Base-by-base conservation (phyloP, 2,888 invertebrate species). In the Torymus texanus region DNA sequence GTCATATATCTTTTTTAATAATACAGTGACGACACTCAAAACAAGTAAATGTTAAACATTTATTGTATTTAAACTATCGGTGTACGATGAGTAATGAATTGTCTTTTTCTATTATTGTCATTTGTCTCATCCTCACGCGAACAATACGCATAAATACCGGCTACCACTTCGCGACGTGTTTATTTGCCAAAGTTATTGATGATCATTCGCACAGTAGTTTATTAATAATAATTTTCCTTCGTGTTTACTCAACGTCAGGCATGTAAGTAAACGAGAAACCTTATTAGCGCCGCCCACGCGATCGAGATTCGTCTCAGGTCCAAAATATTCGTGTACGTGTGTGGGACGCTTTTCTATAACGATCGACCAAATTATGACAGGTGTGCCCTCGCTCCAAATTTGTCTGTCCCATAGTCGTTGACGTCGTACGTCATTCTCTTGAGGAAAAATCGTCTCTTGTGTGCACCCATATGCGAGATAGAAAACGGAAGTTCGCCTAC, bases 321-420 rank as follows among this genome's bases (percentile, higher is more conserved):
- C 21, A 13, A 8, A 21, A 29, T 50, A 53, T 61, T 41, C 41
- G 41, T 55, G 71, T 66, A 29, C 24, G 4, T 16, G 65, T 41
- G 75, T 71, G 56, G 75, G 70, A 51, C 29, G 70, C 11, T 68
- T 67, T 65, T 29, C 53, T 51, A 53, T 18, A 68, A 55, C 5
- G 70, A 76, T 75, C 59, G 63, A 53, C 62, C 50, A 3, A 53
- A 41, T 55, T 13, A 16, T 41, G 59, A 65, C 72, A 79, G 71
- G 75, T 73, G 75, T 61, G 71, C 21, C 75, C 72, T 66, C 75
- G 67, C 62, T 79, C 79, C 67, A 67, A 79, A 79, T 75, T 75
- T 50, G 75, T 72, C 66, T 50, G 18, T 10, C 13, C 8, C 41
- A 41, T 41, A 21, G 14, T 13, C 29, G 18, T 18, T n/a, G 13